Conservation (phyloP, 1,140 invertebrate genomes). For the Temnothorax curvispinosus region DNA sequence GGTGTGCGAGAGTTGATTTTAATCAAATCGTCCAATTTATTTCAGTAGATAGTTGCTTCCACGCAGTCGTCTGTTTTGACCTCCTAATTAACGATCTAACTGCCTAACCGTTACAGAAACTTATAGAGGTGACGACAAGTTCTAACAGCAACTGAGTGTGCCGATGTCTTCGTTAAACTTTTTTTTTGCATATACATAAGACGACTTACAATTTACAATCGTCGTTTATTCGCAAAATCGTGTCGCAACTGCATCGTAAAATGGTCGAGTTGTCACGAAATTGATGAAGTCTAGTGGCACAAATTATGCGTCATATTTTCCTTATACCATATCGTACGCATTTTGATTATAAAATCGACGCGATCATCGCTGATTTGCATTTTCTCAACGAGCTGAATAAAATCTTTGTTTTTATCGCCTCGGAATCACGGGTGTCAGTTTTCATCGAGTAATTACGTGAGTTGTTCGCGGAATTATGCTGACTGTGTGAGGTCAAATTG, state of each 20-base stretch:
- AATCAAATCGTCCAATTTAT: constrained; percentile 5
- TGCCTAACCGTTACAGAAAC: constrained; percentile 64
- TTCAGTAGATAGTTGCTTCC: constrained; percentile 14
- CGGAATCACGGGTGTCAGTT: neutral
- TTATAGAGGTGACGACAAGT: constrained; percentile 48
- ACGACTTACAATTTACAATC: constrained; percentile 26
- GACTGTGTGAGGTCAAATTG: neutral
- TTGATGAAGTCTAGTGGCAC: neutral
- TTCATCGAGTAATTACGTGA: neutral
- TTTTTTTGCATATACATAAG: constrained; percentile 15
- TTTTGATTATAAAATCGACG: neutral
- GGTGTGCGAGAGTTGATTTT: constrained; percentile 42
- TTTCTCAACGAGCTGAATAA: constrained; percentile 20
- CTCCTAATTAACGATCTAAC: constrained; percentile 62
- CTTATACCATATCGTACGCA: neutral
- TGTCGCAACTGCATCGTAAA: constrained; percentile 33
- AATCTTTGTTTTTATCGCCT: neutral
- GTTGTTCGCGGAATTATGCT: neutral
- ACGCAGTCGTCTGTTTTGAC: constrained; percentile 40
- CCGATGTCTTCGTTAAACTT: constrained; percentile 21
- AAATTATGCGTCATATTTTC: neutral
- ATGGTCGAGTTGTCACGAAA: neutral
- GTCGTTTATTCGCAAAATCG: constrained; percentile 9
- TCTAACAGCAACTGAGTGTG: constrained; percentile 72
- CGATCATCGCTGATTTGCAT: neutral